Evolutionary conservation across 2,113 vertebrate species (phyloP).

Genomic region (Gila orcuttii): DNA sequence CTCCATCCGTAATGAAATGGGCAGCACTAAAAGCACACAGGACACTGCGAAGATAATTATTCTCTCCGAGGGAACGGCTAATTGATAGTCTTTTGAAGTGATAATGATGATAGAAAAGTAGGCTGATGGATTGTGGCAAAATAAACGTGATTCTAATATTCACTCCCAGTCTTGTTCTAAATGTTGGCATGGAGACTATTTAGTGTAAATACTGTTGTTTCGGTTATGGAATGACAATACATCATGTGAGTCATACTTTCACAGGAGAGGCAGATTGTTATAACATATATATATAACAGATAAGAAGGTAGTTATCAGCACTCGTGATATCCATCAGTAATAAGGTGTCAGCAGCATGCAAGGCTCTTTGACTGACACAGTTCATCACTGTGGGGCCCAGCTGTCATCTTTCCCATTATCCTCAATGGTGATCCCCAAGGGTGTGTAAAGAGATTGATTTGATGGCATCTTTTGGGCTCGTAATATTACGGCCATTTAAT

Average conservation of each 20-base stretch:
- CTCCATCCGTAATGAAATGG: slow-evolving; percentile 74
- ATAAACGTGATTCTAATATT: slow-evolving; percentile 29
- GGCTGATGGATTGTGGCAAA: slow-evolving; percentile 47
- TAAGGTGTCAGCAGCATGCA: slow-evolving; percentile 6
- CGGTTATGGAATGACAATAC: slow-evolving; percentile 18
- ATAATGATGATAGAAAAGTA: slow-evolving; percentile 63
- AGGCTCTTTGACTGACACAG: slow-evolving; percentile 17
- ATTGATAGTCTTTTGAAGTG: slow-evolving; percentile 71
- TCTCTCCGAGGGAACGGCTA: slow-evolving; percentile 70
- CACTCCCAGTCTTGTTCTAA: slow-evolving; percentile 2
- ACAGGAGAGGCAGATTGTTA: slow-evolving; percentile 35
- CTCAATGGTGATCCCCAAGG: slow-evolving; percentile 37
- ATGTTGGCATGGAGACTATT: slow-evolving; percentile 52
- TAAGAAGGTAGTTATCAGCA: slow-evolving; percentile 34
- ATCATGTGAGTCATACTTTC: slow-evolving; percentile 19
- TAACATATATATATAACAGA: slow-evolving; percentile 17
- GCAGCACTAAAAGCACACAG: slow-evolving; percentile 70
- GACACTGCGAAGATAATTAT: slow-evolving; percentile 77
- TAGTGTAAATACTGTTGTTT: slow-evolving; percentile 36
- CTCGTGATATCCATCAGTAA: slow-evolving; percentile 36
- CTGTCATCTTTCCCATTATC: slow-evolving; percentile 38
- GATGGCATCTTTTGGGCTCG: slow-evolving; percentile 38
- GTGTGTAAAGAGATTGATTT: slow-evolving; percentile 51
- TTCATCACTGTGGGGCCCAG: slow-evolving; percentile 22
- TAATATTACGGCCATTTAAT: slow-evolving; percentile 50